Evolutionary conservation across 2,113 vertebrate genomes (phyloP), one percentile per base, ranked within the genome.

Genomic region (Carassius gibelio): DNA sequence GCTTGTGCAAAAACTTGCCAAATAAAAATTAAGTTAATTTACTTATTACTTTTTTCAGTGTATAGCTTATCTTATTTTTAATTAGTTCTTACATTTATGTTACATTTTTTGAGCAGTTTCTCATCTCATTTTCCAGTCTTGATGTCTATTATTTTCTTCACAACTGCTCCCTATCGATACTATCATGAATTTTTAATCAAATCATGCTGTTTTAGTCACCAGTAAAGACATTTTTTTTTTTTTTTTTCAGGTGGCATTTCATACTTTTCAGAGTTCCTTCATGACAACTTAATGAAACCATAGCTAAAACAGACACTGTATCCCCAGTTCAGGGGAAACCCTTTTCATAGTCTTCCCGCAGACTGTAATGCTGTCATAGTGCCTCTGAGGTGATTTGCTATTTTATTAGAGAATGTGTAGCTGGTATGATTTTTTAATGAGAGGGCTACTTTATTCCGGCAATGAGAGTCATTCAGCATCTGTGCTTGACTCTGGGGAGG

Each of bases 391-490:
- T 96, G 96, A 95, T 96, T 96, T 96, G 93, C 92, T 96, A 96
- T 97, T 97, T 97, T 96, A 95, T 94, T 94, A 93, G 91, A 96
- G 96, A 95, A 95, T 91, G 95, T 94, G 95, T 93, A 95, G 95
- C 92, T 91, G 89, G 87, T 92, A 94, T 94, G 92, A 93, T 93
- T 93, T 93, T 93, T 93, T 94, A 94, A 95, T 94, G 94, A 94
- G 92, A 92, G 86, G 90, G 91, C 87, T 91, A 93, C 92, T 93
- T 94, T 92, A 89, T 84, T 87, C 87, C 86, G 87, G 87, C 88
- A 81, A 87, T 26, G 78, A 81, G 62, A 88, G 75, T 77, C 78
- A 90, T 88, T 91, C 93, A 90, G 89, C 90, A 91, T 92, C 88
- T 45, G 91, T 90, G 93, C 88, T 92, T 91, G 91, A 88, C 91